A percentile compares a stretch with the other conserved stretches of the same genome.
phyloP scores from a whole-genome alignment of 2,888 invertebrate genomes.

The Microctonus aethiopoides region DNA sequence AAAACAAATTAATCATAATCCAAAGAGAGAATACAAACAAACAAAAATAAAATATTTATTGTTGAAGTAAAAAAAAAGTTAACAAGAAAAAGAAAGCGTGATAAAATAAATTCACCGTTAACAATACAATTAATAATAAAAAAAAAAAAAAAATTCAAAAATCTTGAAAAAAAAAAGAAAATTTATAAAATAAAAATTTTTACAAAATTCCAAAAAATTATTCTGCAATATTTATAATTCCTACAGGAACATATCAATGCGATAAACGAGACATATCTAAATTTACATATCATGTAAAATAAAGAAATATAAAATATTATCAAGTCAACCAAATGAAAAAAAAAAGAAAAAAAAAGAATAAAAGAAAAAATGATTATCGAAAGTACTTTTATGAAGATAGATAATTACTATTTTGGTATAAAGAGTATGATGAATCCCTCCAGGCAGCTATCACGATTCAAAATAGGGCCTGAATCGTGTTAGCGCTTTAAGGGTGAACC shows the following conservation, averaged over 20 bases:
- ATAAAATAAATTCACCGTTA: neutral
- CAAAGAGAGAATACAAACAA: neutral
- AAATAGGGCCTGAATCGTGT: constrained; percentile 63
- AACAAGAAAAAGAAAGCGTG: neutral
- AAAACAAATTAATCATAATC: neutral
- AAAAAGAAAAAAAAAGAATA: neutral
- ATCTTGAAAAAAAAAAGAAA: too few relatives aligned
- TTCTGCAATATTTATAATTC: constrained; percentile 17
- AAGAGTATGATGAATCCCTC: constrained; percentile 47
- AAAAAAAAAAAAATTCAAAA: neutral
- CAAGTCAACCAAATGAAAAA: neutral
- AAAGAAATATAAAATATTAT: constrained; percentile 1
- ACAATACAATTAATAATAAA: constrained; percentile 6
- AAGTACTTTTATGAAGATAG: constrained; percentile 57
- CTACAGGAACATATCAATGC: neutral
- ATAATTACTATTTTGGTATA: constrained; percentile 62
- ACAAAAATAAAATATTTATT: too few relatives aligned
- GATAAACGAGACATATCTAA: constrained; percentile 16
- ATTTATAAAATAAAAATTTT: neutral
- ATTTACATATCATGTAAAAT: constrained; percentile 26
- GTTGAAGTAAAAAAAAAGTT: neutral
- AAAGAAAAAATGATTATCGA: constrained; percentile 34
- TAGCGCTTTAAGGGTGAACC: constrained; percentile 33
- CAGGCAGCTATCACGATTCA: constrained; percentile 55
- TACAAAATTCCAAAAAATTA: too few relatives aligned